A percentile compares a stretch with the other conserved stretches of the same genome.
These are phyloP conservation scores for Pissodes strobi DNA, from an alignment of 1,140 invertebrate species.

Conservation along the genomic window DNA sequence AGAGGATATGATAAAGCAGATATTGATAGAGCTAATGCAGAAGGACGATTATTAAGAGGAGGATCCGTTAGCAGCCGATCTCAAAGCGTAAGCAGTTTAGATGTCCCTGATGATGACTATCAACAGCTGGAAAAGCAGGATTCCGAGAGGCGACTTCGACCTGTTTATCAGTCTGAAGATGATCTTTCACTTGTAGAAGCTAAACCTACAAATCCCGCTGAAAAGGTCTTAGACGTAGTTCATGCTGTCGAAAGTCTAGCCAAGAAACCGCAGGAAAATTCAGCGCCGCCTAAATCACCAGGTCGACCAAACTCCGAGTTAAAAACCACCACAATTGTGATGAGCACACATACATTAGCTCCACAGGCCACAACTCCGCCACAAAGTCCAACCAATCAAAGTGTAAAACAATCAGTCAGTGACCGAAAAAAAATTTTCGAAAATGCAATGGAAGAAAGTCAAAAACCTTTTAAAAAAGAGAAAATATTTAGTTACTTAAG, in stretches of 20 bases:
- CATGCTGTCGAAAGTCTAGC: slow-evolving; percentile 83
- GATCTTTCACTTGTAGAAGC: slow-evolving; percentile 52
- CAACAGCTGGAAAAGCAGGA: slow-evolving; percentile 75
- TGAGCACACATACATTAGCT: slow-evolving; percentile 87
- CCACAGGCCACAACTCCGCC: slow-evolving; percentile 65
- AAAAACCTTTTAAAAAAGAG: slow-evolving; percentile 84
- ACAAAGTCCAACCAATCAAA: slow-evolving; percentile 65
- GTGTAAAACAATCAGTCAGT: slow-evolving; percentile 74
- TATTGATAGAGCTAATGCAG: slow-evolving; percentile 65
- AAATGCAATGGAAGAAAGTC: slow-evolving; percentile 89
- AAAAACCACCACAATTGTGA: slow-evolving; percentile 91
- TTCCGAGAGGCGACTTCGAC: slow-evolving; percentile 56
- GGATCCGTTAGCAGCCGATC: slow-evolving; percentile 69
- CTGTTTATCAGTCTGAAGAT: slow-evolving; percentile 50
- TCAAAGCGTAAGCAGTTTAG: slow-evolving; percentile 82
- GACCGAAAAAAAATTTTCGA: slow-evolving; percentile 92
- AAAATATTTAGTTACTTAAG: slow-evolving; percentile 93
- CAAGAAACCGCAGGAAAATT: slow-evolving; percentile 61
- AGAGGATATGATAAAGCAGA: slow-evolving; percentile 83
- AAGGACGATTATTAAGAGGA: slow-evolving; percentile 60
- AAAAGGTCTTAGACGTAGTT: slow-evolving; percentile 78
- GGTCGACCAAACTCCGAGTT: slow-evolving; percentile 69
- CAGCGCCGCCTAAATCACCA: slow-evolving; percentile 78
- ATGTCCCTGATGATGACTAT: slow-evolving; percentile 73
- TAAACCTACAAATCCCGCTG: slow-evolving; percentile 49